Percentiles rank a stretch among this genome's conserved stretches.
These are phyloP conservation scores for Drosophila mettleri DNA, from an alignment of 2,888 invertebrate species.

Conservation along the genomic window DNA sequence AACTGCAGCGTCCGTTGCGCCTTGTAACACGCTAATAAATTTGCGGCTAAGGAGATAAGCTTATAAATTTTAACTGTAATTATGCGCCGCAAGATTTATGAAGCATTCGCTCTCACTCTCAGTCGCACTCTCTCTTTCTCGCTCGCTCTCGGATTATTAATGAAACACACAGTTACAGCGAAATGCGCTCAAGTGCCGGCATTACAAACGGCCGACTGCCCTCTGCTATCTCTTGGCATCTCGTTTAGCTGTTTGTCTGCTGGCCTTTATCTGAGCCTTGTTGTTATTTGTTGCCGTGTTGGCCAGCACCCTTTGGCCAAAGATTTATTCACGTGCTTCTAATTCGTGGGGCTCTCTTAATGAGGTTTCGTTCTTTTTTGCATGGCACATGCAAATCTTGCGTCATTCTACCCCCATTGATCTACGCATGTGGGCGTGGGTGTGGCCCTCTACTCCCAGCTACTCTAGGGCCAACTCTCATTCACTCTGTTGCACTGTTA, in stretches of 20 bases:
- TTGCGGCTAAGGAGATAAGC: conserved; percentile 82
- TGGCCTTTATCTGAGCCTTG: conserved; percentile 12
- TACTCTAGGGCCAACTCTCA: background rate
- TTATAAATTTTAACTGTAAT: conserved; percentile 82
- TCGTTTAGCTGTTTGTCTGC: conserved; percentile 12
- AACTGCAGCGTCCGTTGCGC: conserved; percentile 60
- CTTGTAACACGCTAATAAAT: conserved; percentile 76
- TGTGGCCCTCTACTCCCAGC: conserved; percentile 22
- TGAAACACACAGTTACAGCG: conserved; percentile 77
- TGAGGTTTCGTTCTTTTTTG: conserved; percentile 49
- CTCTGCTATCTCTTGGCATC: conserved; percentile 26
- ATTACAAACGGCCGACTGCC: conserved; percentile 35
- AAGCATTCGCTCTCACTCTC: conserved; percentile 38
- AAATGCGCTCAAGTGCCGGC: conserved; percentile 69
- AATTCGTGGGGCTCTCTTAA: conserved; percentile 63
- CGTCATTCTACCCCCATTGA: conserved; percentile 41
- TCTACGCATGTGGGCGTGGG: conserved; percentile 56
- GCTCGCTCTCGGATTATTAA: conserved; percentile 66
- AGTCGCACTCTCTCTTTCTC: conserved; percentile 1
- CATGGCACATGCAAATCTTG: conserved; percentile 62
- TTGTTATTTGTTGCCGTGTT: conserved; percentile 1
- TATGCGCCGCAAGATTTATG: conserved; percentile 81
- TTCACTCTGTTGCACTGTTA: background rate
- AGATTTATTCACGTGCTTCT: conserved; percentile 61
- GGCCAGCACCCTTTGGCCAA: conserved; percentile 19